Conservation (phyloP, 2,797 vertebrate genomes). For the Menidia menidia region DNA sequence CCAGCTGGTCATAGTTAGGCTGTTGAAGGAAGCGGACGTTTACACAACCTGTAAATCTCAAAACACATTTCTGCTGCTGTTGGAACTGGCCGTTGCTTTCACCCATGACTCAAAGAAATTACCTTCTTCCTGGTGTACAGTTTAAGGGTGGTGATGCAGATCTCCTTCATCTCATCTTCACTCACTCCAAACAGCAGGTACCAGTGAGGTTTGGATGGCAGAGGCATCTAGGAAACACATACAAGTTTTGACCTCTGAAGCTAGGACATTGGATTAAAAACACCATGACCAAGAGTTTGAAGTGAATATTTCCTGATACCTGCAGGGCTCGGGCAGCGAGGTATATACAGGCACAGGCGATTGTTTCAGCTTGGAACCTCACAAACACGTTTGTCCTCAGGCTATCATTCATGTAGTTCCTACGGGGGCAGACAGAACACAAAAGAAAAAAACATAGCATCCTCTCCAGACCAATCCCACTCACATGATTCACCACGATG, state of each 20-base stretch:
- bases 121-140: constrained; percentile 98
- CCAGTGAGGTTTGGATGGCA: constrained; percentile 95
- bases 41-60: background rate
- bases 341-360: constrained; percentile 98
- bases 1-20: constrained; percentile 96
- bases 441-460: constrained; percentile 74
- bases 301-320: constrained; percentile 70
- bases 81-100: too few species aligned
- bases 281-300: background rate
- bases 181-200: constrained; percentile 94
- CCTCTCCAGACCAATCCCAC: constrained; percentile 63
- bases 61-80: too few species aligned
- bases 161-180: constrained; percentile 97
- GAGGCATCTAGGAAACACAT: constrained; percentile 84
- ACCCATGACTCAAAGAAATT: background rate
- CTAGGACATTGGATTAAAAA: too few species aligned
- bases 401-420: constrained; percentile 99
- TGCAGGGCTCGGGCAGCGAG: constrained; percentile 96
- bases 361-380: constrained; percentile 96
- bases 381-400: constrained; percentile 99
- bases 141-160: constrained; percentile 94
- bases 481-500: constrained; percentile 6
- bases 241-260: background rate
- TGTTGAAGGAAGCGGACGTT: constrained; percentile 51
- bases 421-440: constrained; percentile 70